Conservation (phyloP, 2,113 vertebrate genomes). For the Trachemys scripta region DNA sequence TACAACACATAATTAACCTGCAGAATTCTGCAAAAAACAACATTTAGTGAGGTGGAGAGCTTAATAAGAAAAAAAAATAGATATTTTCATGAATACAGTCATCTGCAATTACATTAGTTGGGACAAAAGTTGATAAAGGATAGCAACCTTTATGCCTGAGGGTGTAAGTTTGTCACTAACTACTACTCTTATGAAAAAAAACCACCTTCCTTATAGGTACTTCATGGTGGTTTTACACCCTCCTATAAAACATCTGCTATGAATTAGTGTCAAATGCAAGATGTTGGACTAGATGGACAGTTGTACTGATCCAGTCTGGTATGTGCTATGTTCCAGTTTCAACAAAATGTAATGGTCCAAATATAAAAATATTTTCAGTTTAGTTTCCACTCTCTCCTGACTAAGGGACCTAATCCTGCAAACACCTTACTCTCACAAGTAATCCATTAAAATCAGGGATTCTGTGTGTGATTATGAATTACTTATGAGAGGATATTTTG, state of each 20-base stretch:
- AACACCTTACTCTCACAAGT: neutral
- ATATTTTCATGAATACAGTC: neutral
- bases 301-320: neutral
- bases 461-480: neutral
- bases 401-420: neutral
- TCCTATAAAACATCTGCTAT: neutral
- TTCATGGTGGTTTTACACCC: neutral
- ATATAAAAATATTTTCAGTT: neutral
- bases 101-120: neutral
- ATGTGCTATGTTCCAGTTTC: neutral
- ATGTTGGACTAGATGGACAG: neutral
- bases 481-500: neutral
- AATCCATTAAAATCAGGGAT: neutral
- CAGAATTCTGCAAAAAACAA: neutral
- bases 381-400: neutral
- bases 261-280: neutral
- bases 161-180: neutral
- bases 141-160: neutral
- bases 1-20: slow-evolving; percentile 17
- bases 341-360: neutral
- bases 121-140: neutral
- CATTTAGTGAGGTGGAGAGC: neutral
- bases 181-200: neutral
- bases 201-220: neutral
- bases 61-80: neutral